Conservation (phyloP, 2,888 invertebrate genomes). For the Lochmaea crataegi region DNA sequence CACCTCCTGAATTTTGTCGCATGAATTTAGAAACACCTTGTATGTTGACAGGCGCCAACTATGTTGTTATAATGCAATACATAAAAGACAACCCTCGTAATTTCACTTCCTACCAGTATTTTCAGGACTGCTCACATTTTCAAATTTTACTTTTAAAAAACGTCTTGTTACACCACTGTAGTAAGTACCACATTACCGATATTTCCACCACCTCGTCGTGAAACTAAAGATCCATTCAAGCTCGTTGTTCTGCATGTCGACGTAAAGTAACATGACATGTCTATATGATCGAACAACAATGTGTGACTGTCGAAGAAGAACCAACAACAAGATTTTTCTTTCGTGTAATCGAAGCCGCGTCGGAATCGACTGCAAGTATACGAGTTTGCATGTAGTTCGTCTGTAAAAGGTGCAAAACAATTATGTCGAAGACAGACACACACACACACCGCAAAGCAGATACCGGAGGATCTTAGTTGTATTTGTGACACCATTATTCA, state of each 20-base stretch:
- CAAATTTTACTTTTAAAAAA: too few relatives aligned
- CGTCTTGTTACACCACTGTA: background rate
- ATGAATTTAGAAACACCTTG: too few relatives aligned
- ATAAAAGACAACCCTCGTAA: too few relatives aligned
- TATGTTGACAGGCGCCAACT: too few relatives aligned
- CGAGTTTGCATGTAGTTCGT: background rate
- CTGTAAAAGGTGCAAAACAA: constrained; percentile 11
- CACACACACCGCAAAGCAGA: background rate
- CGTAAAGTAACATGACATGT: background rate
- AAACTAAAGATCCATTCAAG: constrained; percentile 2
- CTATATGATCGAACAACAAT: background rate
- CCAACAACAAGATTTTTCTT: constrained; percentile 3
- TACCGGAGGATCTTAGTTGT: background rate
- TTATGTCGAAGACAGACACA: background rate
- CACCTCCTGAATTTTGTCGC: too few relatives aligned
- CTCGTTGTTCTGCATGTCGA: constrained; percentile 5
- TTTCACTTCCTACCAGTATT: too few relatives aligned
- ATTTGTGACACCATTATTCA: background rate
- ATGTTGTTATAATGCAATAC: too few relatives aligned
- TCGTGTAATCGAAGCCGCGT: background rate
- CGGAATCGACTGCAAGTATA: background rate
- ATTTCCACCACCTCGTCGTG: background rate
- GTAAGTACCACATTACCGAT: background rate
- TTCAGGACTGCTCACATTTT: too few relatives aligned
- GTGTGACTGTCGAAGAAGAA: constrained; percentile 1